phyloP scores from a whole-genome alignment of 2,797 vertebrate species.

The Cirrhinus molitorella region DNA sequence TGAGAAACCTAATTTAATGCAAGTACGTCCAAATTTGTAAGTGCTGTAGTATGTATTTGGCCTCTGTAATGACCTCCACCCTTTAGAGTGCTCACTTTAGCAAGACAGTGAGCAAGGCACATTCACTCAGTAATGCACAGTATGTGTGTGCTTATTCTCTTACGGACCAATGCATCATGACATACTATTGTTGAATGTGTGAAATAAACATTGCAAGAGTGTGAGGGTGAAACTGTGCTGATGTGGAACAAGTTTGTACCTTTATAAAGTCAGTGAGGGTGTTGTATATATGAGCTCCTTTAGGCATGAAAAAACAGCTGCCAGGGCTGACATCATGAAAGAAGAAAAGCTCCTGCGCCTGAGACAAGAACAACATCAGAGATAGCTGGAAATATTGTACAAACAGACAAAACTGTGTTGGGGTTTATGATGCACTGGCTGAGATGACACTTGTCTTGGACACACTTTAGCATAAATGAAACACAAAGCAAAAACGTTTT shows the following conservation, averaged over 20 bases:
- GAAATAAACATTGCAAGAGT: neutral
- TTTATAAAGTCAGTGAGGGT: slow-evolving; percentile 83
- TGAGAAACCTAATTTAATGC: neutral
- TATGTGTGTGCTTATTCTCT: neutral
- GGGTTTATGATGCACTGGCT: neutral
- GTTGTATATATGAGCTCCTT: slow-evolving; percentile 90
- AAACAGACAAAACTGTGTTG: neutral
- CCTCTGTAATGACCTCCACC: neutral
- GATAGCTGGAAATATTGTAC: neutral
- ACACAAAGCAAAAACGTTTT: neutral
- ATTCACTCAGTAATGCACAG: neutral
- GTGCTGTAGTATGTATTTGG: neutral
- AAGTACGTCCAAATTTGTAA: neutral
- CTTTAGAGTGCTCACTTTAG: neutral
- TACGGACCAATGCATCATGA: too few species aligned
- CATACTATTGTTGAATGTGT: neutral
- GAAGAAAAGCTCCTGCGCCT: slow-evolving; percentile 95
- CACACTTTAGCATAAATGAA: neutral
- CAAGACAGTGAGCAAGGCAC: neutral
- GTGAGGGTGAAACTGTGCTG: neutral
- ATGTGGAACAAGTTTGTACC: slow-evolving; percentile 15
- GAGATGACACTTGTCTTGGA: neutral
- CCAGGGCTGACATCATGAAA: slow-evolving; percentile 93
- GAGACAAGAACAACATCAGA: neutral
- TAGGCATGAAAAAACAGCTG: slow-evolving; percentile 95